Conservation (phyloP, 1,140 invertebrate genomes). For the Planococcus citri region DNA sequence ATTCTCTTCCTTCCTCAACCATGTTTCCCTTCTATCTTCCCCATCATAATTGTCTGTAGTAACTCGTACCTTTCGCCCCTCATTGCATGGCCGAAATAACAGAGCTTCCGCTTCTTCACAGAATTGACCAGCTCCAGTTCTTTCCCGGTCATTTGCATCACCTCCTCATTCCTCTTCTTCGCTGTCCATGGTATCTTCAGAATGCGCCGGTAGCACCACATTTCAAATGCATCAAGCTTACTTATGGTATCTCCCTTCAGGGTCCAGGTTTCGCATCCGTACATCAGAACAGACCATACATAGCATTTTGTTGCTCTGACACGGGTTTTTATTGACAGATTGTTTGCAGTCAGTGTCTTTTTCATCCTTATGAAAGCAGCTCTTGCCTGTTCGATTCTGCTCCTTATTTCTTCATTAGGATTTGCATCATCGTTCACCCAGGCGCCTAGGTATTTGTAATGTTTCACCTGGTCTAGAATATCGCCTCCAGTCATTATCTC, state of each 20-base stretch:
- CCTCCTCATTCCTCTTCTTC: background rate
- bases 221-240: conserved; percentile 21
- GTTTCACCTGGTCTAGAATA: conserved; percentile 15
- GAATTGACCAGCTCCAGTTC: too few relatives aligned
- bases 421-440: conserved; percentile 22
- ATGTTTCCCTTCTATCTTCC: too few relatives aligned
- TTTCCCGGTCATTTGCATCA: background rate
- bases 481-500: background rate
- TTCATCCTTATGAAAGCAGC: conserved; percentile 21
- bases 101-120: too few relatives aligned
- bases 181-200: conserved; percentile 1
- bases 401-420: conserved; percentile 19
- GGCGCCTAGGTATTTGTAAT: conserved; percentile 21
- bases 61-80: too few relatives aligned
- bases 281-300: conserved; percentile 21
- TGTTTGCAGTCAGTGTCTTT: background rate
- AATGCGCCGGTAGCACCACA: conserved; percentile 16
- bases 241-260: background rate
- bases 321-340: conserved; percentile 14
- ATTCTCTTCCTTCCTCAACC: too few relatives aligned
- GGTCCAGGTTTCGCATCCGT: conserved; percentile 23
- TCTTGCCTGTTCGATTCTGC: conserved; percentile 23
- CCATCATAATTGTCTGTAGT: too few relatives aligned
- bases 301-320: conserved; percentile 21
- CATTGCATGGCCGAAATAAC: too few relatives aligned